Conservation (phyloP, 2,888 invertebrate species). For the Dichetophora obliterata region DNA sequence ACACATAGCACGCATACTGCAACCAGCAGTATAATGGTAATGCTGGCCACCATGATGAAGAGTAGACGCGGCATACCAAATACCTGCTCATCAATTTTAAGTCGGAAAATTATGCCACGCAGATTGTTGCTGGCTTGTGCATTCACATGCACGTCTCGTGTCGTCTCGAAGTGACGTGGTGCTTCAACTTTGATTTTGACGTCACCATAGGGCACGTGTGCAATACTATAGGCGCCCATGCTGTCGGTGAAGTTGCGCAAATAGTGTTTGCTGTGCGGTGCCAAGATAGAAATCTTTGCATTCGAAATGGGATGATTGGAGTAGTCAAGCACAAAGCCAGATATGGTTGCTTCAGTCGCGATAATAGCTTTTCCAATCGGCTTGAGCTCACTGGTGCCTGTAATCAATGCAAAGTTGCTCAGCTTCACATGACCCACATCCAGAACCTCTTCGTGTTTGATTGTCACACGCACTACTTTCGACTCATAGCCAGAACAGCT, state of each 20-base stretch:
- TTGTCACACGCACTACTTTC: slow-evolving; percentile 67
- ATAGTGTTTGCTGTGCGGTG: slow-evolving; percentile 66
- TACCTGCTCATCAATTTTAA: slow-evolving; percentile 77
- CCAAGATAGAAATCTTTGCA: slow-evolving; percentile 71
- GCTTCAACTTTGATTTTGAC: slow-evolving; percentile 73
- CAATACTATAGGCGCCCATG: slow-evolving; percentile 61
- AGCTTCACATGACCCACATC: slow-evolving; percentile 58
- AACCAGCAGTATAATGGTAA: slow-evolving; percentile 60
- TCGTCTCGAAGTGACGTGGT: slow-evolving; percentile 73
- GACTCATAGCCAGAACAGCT: slow-evolving; percentile 75
- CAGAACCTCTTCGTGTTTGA: slow-evolving; percentile 53
- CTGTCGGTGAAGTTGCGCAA: slow-evolving; percentile 62
- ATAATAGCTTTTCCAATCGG: slow-evolving; percentile 33
- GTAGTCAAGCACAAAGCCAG: slow-evolving; percentile 74
- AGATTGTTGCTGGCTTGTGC: slow-evolving; percentile 70
- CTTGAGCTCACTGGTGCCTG: slow-evolving; percentile 57
- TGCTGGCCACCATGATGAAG: slow-evolving; percentile 82
- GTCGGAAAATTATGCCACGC: slow-evolving; percentile 77
- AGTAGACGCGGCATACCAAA: slow-evolving; percentile 82
- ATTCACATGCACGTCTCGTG: slow-evolving; percentile 63
- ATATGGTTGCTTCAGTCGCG: slow-evolving; percentile 47
- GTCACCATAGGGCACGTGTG: slow-evolving; percentile 65
- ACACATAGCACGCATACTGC: slow-evolving; percentile 61
- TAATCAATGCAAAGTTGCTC: slow-evolving; percentile 50
- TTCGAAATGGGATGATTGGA: slow-evolving; percentile 73